Evolutionary conservation across 2,113 vertebrate genomes (phyloP).

Genomic region (Craseonycteris thonglongyai): DNA sequence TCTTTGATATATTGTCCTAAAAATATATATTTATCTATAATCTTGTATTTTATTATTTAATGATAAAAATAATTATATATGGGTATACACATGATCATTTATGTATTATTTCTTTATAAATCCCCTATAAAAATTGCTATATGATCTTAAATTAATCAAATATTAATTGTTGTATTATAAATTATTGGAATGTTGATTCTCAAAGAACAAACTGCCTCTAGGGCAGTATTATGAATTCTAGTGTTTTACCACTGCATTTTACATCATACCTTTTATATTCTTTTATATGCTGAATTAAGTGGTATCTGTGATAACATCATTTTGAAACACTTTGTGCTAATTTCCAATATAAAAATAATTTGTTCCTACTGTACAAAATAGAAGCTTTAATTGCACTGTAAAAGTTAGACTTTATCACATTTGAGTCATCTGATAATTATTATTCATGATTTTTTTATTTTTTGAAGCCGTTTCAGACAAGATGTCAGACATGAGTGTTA

Average conservation of each 20-base stretch:
- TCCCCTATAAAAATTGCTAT: background rate
- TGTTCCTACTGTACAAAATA: conserved; percentile 17
- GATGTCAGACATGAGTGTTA: conserved; percentile 47
- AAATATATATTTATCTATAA: background rate
- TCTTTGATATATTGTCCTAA: background rate
- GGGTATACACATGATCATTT: background rate
- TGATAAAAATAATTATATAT: background rate
- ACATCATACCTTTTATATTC: background rate
- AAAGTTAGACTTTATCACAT: conserved; percentile 34
- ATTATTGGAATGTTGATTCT: background rate
- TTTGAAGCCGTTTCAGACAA: conserved; percentile 33
- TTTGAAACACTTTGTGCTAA: conserved; percentile 28
- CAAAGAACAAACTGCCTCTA: background rate
- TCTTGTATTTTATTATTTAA: background rate
- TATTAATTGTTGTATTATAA: background rate
- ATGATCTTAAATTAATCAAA: background rate
- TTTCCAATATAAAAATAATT: conserved; percentile 8
- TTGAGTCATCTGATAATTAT: conserved; percentile 55
- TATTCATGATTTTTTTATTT: conserved; percentile 55
- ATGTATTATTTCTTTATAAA: background rate
- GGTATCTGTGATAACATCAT: background rate
- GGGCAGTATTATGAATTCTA: background rate
- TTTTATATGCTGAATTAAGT: background rate
- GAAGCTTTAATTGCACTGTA: conserved; percentile 42
- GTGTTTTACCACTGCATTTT: background rate